Percentiles rank a stretch among this genome's conserved stretches.
These are phyloP conservation scores for Onthophagus sagittarius DNA, from an alignment of 2,888 invertebrate genomes.

Conservation along the genomic window DNA sequence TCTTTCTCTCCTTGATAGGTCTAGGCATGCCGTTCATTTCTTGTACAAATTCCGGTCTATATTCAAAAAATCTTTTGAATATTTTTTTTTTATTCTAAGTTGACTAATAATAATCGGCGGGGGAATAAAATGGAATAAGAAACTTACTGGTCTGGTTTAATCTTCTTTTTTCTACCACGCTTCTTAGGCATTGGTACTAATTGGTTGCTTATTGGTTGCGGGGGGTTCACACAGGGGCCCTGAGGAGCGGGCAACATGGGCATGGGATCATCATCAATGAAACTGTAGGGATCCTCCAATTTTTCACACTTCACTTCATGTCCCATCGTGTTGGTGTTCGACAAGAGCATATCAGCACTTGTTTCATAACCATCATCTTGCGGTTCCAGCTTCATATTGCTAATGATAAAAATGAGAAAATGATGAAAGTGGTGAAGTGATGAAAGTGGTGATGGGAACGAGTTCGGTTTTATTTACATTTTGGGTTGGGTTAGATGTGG, in stretches of 20 bases:
- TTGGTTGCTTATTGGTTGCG: slow-evolving; percentile 36
- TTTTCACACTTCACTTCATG: slow-evolving; percentile 49
- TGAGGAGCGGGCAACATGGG: slow-evolving; percentile 46
- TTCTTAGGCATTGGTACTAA: slow-evolving; percentile 66
- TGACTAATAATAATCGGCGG: too few relatives aligned
- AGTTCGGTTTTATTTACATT: neutral
- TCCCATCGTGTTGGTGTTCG: slow-evolving; percentile 44
- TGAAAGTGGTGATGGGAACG: neutral
- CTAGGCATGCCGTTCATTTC: slow-evolving; percentile 56
- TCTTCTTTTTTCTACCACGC: slow-evolving; percentile 83
- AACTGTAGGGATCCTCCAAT: slow-evolving; percentile 76
- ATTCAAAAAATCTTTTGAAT: slow-evolving; percentile 21
- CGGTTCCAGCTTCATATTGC: slow-evolving; percentile 59
- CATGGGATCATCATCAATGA: slow-evolving; percentile 74
- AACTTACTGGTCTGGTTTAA: slow-evolving; percentile 58
- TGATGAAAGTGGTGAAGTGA: too few relatives aligned
- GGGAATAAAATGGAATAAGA: too few relatives aligned
- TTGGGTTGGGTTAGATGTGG: neutral
- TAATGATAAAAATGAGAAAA: too few relatives aligned
- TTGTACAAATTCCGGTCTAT: slow-evolving; percentile 54
- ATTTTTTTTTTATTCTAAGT: too few relatives aligned
- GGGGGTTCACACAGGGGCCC: slow-evolving; percentile 47
- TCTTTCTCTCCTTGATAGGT: slow-evolving; percentile 81
- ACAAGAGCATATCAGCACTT: slow-evolving; percentile 60
- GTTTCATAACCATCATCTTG: slow-evolving; percentile 90